Evolutionary conservation across 2,113 vertebrate species (phyloP).

Genomic region (Chloropsis hardwickii): DNA sequence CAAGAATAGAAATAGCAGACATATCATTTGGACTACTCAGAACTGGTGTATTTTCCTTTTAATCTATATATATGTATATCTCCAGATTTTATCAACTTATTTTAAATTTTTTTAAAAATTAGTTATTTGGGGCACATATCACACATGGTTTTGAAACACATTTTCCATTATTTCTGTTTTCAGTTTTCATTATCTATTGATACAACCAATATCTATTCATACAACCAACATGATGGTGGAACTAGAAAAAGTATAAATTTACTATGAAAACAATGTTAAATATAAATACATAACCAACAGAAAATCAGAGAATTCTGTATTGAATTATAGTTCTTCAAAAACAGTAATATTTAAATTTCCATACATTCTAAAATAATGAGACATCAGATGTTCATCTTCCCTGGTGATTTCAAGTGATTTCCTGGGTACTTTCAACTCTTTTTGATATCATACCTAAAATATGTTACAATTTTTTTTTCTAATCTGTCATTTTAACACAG

Average conservation of each 20-base stretch:
- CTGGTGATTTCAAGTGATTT: background rate
- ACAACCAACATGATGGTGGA: background rate
- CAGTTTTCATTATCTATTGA: background rate
- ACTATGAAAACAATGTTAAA: background rate
- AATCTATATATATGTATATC: background rate
- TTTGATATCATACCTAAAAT: background rate
- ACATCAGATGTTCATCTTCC: background rate
- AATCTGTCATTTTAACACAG: background rate
- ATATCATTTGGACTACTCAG: background rate
- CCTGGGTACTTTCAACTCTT: background rate
- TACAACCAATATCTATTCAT: background rate
- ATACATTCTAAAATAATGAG: background rate
- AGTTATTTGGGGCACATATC: background rate
- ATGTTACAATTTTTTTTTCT: background rate
- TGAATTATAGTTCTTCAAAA: background rate
- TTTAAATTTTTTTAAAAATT: background rate
- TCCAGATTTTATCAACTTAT: background rate
- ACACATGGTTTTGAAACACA: background rate
- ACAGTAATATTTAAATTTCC: background rate
- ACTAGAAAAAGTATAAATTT: background rate
- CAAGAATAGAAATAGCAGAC: background rate
- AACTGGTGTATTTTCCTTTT: background rate
- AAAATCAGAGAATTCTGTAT: background rate
- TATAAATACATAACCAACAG: background rate
- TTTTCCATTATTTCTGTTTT: background rate